phyloP scores from a whole-genome alignment of 2,113 vertebrate species.

The Hemiscyllium ocellatum region DNA sequence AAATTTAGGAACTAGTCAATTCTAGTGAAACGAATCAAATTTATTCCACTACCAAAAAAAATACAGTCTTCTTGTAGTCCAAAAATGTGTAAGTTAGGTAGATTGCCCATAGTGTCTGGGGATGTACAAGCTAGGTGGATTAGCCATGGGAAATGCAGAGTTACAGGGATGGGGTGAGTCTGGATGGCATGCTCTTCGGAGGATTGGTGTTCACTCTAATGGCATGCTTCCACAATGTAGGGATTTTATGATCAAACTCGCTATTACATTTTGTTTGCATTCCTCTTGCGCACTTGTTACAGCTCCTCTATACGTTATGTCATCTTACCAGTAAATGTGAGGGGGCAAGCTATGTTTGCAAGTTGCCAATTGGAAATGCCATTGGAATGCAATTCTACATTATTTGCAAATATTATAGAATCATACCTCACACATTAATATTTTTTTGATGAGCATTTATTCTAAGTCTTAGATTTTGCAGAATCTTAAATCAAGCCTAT shows the following conservation, averaged over 20 bases:
- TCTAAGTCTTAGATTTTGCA: neutral
- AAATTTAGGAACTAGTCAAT: neutral
- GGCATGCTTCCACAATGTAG: too few species aligned
- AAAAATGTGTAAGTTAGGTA: too few species aligned
- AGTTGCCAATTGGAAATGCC: conserved; percentile 10
- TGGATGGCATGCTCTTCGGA: too few species aligned
- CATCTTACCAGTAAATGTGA: neutral
- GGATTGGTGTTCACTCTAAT: too few species aligned
- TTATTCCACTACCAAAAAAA: neutral
- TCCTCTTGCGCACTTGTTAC: neutral
- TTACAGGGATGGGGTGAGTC: too few species aligned
- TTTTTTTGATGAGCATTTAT: conserved; percentile 4
- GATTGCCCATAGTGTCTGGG: too few species aligned
- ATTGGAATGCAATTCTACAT: neutral
- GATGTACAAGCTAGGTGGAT: too few species aligned
- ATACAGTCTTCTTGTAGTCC: neutral
- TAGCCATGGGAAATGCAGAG: too few species aligned
- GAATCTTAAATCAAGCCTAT: neutral
- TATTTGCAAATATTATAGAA: neutral
- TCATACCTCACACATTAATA: conserved; percentile 3
- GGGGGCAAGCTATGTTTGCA: neutral
- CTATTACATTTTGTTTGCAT: neutral
- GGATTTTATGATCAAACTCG: neutral
- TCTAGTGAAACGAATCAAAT: neutral
- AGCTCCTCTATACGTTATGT: neutral